Conservation (phyloP, 53 echinoderm and acorn worm species). For the Arbacia lixula region DNA sequence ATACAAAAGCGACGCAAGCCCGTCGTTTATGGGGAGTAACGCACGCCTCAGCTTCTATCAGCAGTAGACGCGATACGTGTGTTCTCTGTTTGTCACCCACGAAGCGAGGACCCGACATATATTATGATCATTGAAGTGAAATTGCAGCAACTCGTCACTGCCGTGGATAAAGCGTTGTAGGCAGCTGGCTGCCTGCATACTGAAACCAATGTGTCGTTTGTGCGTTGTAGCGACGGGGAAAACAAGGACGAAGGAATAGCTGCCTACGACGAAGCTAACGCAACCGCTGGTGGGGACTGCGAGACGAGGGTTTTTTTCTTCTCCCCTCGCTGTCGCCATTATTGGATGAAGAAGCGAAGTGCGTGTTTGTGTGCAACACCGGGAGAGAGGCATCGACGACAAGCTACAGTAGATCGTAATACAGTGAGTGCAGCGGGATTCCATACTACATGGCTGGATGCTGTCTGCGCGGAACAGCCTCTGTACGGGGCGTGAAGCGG, state of each 20-base stretch:
- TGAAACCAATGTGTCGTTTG: too few relatives aligned
- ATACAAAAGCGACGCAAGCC: conserved; percentile 18
- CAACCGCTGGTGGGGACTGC: too few relatives aligned
- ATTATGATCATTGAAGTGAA: conserved; percentile 48
- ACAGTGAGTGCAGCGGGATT: background rate
- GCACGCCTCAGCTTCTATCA: background rate
- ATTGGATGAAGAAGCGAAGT: background rate
- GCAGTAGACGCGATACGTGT: background rate
- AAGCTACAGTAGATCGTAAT: conserved; percentile 23
- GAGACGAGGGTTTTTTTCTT: too few relatives aligned
- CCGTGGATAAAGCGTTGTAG: too few relatives aligned
- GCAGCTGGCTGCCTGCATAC: too few relatives aligned
- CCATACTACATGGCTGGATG: conserved; percentile 11
- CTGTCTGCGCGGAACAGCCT: background rate
- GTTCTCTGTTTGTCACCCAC: background rate
- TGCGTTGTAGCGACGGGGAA: too few relatives aligned
- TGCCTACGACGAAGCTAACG: too few relatives aligned
- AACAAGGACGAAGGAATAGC: too few relatives aligned
- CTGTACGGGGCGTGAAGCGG: background rate
- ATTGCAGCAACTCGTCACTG: conserved; percentile 1
- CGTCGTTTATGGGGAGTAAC: background rate
- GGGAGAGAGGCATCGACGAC: background rate
- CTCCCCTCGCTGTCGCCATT: conserved; percentile 27
- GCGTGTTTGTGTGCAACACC: background rate
- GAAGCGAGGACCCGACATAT: conserved; percentile 13